Conservation (phyloP, 1,140 invertebrate species). For the Galendromus occidentalis region DNA sequence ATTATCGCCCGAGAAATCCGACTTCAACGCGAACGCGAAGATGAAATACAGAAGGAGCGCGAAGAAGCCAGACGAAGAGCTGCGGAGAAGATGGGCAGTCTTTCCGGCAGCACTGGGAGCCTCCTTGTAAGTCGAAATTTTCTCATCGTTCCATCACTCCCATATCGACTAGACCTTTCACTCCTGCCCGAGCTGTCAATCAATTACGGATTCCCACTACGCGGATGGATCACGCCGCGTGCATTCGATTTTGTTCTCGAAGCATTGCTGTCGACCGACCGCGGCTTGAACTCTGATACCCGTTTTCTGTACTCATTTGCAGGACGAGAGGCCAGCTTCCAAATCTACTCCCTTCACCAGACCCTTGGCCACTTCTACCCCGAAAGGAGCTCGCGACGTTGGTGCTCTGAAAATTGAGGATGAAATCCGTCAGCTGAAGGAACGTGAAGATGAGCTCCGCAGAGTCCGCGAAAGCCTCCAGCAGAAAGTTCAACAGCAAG, state of each 20-base stretch:
- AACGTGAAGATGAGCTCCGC: constrained; percentile 31
- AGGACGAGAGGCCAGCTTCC: not conserved
- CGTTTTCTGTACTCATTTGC: not conserved
- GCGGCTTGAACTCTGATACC: too few relatives aligned
- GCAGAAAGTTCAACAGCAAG: constrained; percentile 6
- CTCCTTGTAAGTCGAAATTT: not conserved
- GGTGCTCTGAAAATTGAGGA: constrained; percentile 27
- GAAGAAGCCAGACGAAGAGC: not conserved
- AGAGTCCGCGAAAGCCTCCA: constrained; percentile 19
- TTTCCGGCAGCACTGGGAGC: not conserved
- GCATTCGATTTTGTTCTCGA: too few relatives aligned
- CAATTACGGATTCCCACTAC: too few relatives aligned
- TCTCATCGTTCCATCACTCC: too few relatives aligned
- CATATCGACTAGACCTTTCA: too few relatives aligned
- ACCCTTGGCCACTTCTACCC: not conserved
- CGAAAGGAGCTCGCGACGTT: not conserved
- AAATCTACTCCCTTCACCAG: not conserved
- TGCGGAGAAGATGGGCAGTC: not conserved
- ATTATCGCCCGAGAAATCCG: constrained; percentile 1
- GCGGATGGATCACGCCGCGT: too few relatives aligned
- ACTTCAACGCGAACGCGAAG: not conserved
- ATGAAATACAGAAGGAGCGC: not conserved
- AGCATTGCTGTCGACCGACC: too few relatives aligned
- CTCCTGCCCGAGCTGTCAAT: too few relatives aligned
- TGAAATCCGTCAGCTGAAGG: constrained; percentile 30